phyloP scores from a whole-genome alignment of 2,113 vertebrate species.

The Sakesphorus luctuosus region DNA sequence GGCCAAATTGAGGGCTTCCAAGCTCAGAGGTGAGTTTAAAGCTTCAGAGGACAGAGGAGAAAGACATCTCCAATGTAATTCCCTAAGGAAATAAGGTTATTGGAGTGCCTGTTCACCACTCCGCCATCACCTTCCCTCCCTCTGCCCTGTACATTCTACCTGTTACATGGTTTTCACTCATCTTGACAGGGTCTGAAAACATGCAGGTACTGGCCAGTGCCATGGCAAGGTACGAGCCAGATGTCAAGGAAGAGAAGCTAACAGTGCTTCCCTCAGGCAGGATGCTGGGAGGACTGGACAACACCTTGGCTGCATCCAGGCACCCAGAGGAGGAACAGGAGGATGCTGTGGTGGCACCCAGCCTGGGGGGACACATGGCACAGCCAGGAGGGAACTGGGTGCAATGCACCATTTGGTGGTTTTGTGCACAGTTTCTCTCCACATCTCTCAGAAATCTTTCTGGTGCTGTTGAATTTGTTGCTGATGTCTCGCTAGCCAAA shows the following conservation, averaged over 20 bases:
- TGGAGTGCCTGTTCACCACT: too few relatives aligned
- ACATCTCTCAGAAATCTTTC: not conserved
- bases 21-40: not conserved
- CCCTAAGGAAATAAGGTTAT: not conserved
- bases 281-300: not conserved
- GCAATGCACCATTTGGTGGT: rapidly evolving
- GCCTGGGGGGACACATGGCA: not conserved
- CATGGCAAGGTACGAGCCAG: rapidly evolving
- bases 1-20: not conserved
- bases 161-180: not conserved
- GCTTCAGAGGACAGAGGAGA: not conserved
- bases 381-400: not conserved
- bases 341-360: rapidly evolving
- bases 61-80: not conserved
- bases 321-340: not conserved
- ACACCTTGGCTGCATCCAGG: not conserved
- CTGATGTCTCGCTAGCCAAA: not conserved
- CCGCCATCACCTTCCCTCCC: not conserved
- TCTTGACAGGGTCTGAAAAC: not conserved
- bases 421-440: not conserved
- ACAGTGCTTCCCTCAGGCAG: rapidly evolving
- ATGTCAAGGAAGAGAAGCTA: rapidly evolving
- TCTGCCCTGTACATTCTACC: not conserved
- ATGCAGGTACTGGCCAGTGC: not conserved
- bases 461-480: not conserved